These are phyloP conservation scores for Eclectus roratus DNA, from an alignment of 2,113 vertebrate species.

Conservation along the genomic window DNA sequence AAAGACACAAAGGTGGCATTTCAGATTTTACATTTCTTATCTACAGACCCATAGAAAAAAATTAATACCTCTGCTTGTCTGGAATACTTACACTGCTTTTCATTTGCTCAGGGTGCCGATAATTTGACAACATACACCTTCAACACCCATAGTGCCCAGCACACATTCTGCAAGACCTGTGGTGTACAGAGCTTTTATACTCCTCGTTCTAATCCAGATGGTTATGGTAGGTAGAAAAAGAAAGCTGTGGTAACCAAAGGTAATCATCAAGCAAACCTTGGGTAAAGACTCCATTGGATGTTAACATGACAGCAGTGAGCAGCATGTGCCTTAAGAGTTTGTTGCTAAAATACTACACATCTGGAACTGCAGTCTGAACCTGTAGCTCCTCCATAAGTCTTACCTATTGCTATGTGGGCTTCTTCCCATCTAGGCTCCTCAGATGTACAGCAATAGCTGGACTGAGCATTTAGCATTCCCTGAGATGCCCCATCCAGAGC, in stretches of 20 bases:
- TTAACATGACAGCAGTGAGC: background rate
- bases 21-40: background rate
- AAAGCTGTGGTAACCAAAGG: background rate
- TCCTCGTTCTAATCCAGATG: conserved; percentile 92
- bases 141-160: conserved; percentile 89
- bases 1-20: background rate
- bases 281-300: background rate
- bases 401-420: background rate
- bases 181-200: conserved; percentile 96
- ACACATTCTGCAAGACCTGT: conserved; percentile 95
- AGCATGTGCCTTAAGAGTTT: background rate
- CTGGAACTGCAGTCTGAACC: background rate
- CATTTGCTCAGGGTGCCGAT: conserved; percentile 81
- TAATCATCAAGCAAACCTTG: background rate
- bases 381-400: background rate
- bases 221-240: conserved; percentile 81
- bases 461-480: background rate
- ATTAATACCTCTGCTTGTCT: background rate
- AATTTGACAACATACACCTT: conserved; percentile 91
- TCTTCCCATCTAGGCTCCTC: background rate
- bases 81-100: background rate
- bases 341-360: background rate
- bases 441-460: background rate
- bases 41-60: background rate
- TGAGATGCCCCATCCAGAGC: background rate